phyloP scores from a whole-genome alignment of 2,888 invertebrate genomes.

The Gisinianus flammeolus region DNA sequence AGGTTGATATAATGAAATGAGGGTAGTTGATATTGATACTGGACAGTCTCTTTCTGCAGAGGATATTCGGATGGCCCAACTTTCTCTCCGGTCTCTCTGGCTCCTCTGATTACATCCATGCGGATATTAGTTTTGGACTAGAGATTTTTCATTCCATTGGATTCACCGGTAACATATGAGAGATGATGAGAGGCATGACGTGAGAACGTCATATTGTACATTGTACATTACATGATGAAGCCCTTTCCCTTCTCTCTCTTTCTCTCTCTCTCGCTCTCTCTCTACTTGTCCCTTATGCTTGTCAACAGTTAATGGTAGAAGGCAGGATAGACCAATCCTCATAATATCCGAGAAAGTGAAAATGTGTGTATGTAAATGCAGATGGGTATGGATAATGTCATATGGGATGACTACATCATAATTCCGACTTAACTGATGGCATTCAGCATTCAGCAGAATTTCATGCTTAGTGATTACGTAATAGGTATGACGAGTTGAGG shows the following conservation, averaged over 20 bases:
- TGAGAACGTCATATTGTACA: background rate
- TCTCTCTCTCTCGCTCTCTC: too few species aligned
- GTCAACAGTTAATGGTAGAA: background rate
- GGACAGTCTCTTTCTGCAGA: too few species aligned
- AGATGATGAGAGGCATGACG: background rate
- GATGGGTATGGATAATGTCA: background rate
- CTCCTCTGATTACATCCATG: too few species aligned
- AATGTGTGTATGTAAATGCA: background rate
- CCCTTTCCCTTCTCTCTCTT: background rate
- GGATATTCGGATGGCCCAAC: too few species aligned
- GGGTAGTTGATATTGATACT: too few species aligned
- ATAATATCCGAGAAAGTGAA: conserved; percentile 12
- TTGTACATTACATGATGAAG: too few species aligned
- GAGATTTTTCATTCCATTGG: too few species aligned
- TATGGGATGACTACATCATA: conserved; percentile 6
- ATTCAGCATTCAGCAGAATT: conserved; percentile 5
- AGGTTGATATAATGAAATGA: too few species aligned
- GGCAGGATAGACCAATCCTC: too few species aligned
- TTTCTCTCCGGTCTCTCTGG: too few species aligned
- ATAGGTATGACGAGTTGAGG: background rate
- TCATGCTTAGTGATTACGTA: conserved; percentile 13
- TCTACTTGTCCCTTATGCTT: too few species aligned
- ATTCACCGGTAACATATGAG: background rate
- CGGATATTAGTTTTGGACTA: too few species aligned
- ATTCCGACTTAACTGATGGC: conserved; percentile 6